Evolutionary conservation across 2,113 vertebrate species (phyloP).

Genomic region (Anser brachyrhynchus): DNA sequence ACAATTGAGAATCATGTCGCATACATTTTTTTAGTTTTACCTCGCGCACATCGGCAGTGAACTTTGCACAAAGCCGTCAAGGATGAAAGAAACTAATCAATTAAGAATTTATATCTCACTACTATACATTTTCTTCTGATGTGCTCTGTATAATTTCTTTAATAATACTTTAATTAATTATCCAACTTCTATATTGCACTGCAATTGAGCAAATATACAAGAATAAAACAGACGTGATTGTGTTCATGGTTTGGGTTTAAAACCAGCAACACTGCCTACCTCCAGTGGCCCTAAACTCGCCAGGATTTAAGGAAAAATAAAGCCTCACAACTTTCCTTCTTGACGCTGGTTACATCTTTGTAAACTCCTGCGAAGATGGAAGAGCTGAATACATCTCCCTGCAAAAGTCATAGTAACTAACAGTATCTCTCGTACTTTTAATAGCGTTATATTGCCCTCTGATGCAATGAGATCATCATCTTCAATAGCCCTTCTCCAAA

Average conservation of each 20-base stretch:
- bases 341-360: neutral
- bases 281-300: neutral
- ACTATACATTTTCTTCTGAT: neutral
- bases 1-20: neutral
- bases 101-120: neutral
- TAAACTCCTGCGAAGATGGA: neutral
- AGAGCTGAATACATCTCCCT: neutral
- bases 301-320: neutral
- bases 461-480: neutral
- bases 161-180: neutral
- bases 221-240: neutral
- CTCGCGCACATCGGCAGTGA: neutral
- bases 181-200: neutral
- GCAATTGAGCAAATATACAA: neutral
- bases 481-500: neutral
- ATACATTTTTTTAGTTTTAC: neutral
- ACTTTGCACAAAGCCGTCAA: neutral
- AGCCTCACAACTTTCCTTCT: neutral
- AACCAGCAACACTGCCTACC: neutral
- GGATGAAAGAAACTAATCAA: neutral
- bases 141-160: neutral
- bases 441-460: neutral
- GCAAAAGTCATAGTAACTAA: neutral
- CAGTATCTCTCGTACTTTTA: neutral
- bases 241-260: neutral